phyloP scores from a whole-genome alignment of 2,113 vertebrate species.

The Toxotes jaculatrix region DNA sequence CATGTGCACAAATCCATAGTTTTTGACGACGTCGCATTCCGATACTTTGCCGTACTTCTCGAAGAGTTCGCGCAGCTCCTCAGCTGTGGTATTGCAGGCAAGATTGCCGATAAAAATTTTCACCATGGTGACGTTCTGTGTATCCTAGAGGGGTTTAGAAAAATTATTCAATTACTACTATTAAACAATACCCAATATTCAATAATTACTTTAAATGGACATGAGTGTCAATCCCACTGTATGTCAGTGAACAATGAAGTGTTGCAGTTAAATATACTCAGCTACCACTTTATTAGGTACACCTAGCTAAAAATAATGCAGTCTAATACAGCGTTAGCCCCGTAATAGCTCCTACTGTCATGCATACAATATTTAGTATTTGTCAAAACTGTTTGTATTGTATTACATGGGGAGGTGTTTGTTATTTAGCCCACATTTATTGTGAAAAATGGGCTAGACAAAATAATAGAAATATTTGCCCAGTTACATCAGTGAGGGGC shows the following conservation, averaged over 20 bases:
- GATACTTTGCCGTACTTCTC: slow-evolving; percentile 93
- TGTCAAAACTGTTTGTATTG: background rate
- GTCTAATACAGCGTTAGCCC: too few species aligned
- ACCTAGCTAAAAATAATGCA: too few species aligned
- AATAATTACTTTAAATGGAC: background rate
- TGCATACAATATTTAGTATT: too few species aligned
- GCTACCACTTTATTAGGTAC: too few species aligned
- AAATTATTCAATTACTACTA: background rate
- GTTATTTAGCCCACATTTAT: background rate
- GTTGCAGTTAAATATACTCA: background rate
- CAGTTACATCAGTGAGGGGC: too few species aligned
- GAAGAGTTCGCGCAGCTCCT: slow-evolving; percentile 92
- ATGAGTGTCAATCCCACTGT: too few species aligned
- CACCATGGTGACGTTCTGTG: slow-evolving; percentile 86
- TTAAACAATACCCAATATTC: background rate
- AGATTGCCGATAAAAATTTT: slow-evolving; percentile 97
- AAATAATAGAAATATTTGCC: background rate
- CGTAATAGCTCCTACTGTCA: too few species aligned
- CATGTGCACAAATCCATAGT: slow-evolving; percentile 97
- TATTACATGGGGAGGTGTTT: background rate
- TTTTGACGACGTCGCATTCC: slow-evolving; percentile 95
- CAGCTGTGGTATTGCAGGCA: slow-evolving; percentile 88
- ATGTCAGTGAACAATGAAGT: background rate
- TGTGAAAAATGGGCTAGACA: background rate
- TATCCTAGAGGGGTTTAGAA: slow-evolving; percentile 48